These are phyloP conservation scores for Drosophila prolongata DNA, from an alignment of 2,888 invertebrate species.

Conservation along the genomic window DNA sequence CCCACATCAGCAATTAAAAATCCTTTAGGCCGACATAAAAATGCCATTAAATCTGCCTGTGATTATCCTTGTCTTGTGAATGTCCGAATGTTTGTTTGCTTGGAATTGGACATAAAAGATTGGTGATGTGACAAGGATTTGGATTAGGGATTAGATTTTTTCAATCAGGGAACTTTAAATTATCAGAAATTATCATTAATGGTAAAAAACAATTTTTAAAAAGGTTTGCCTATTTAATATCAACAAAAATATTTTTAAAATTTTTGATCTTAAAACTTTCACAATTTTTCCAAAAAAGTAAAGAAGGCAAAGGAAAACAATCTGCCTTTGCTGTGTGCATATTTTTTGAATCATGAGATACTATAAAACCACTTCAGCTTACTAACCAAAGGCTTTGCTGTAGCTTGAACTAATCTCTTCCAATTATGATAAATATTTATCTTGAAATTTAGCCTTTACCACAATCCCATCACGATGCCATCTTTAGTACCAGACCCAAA, in stretches of 20 bases:
- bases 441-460: slow-evolving; percentile 1
- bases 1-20: slow-evolving; percentile 67
- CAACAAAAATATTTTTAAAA: too few species aligned
- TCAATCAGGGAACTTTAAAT: too few species aligned
- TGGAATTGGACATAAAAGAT: slow-evolving; percentile 6
- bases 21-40: slow-evolving; percentile 75
- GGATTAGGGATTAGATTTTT: neutral
- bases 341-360: neutral
- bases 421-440: slow-evolving; percentile 17
- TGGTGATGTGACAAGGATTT: slow-evolving; percentile 5
- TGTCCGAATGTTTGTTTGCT: slow-evolving; percentile 38
- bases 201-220: too few species aligned
- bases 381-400: neutral
- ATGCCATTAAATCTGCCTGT: slow-evolving; percentile 68
- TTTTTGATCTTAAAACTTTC: too few species aligned
- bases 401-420: slow-evolving; percentile 6
- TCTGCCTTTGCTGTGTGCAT: neutral
- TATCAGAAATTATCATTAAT: too few species aligned
- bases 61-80: slow-evolving; percentile 59
- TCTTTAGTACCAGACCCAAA: slow-evolving; percentile 24
- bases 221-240: too few species aligned
- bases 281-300: too few species aligned
- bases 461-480: slow-evolving; percentile 35
- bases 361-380: neutral
- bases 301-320: neutral